phyloP scores from a whole-genome alignment of 2,797 vertebrate species.

The Nannoperca australis region DNA sequence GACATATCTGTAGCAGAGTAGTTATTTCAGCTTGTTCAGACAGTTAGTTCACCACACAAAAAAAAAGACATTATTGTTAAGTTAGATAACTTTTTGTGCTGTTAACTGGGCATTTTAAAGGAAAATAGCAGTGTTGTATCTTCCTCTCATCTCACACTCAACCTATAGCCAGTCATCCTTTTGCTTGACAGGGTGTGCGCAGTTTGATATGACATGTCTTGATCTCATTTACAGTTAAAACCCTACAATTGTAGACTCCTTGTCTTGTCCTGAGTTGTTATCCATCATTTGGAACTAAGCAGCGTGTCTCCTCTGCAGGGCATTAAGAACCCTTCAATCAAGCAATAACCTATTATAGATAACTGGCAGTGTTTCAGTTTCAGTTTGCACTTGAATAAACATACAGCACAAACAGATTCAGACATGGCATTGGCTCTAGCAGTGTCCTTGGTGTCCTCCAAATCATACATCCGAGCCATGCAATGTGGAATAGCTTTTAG shows the following conservation, averaged over 20 bases:
- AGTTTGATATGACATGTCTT: conserved; percentile 5
- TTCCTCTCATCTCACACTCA: conserved; percentile 11
- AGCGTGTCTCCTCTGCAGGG: conserved; percentile 9
- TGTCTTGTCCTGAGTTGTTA: conserved; percentile 42
- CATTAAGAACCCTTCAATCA: conserved; percentile 7
- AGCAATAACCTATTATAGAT: conserved; percentile 24
- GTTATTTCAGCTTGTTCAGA: conserved; percentile 64
- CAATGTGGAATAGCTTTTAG: not conserved
- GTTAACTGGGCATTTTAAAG: conserved; percentile 59
- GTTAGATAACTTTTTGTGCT: conserved; percentile 65
- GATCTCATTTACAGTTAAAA: conserved; percentile 4
- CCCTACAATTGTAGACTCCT: not conserved
- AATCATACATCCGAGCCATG: conserved; percentile 20
- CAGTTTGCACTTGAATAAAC: conserved; percentile 24
- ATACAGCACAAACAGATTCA: conserved; percentile 28
- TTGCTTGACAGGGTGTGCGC: conserved; percentile 7
- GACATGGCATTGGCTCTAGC: conserved; percentile 3
- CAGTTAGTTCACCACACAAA: conserved; percentile 65
- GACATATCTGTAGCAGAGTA: conserved; percentile 51
- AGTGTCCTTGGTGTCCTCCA: conserved; percentile 27
- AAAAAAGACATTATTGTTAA: conserved; percentile 54
- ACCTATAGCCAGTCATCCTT: conserved; percentile 9
- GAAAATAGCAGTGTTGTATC: conserved; percentile 56
- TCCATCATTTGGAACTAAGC: conserved; percentile 34
- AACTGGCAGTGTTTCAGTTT: conserved; percentile 51